These are phyloP conservation scores for Dryobotodes eremita DNA, from an alignment of 2,888 invertebrate species.

Conservation along the genomic window DNA sequence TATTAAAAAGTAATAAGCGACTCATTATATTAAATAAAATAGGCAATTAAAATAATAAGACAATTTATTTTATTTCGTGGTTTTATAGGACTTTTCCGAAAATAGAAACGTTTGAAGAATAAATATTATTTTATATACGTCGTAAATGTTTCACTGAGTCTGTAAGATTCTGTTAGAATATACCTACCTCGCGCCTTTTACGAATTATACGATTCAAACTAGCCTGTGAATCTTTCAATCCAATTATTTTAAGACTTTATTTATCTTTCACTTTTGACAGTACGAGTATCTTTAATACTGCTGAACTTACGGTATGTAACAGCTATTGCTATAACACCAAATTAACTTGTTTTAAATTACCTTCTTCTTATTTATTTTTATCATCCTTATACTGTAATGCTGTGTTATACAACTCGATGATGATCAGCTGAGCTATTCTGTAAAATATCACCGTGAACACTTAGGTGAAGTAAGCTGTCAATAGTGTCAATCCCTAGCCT, in stretches of 20 bases:
- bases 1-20: constrained; percentile 61
- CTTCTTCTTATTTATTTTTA: background rate
- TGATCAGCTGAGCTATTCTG: background rate
- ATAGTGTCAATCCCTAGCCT: background rate
- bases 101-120: constrained; percentile 10
- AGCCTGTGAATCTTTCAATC: background rate
- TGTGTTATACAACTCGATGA: background rate
- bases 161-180: background rate
- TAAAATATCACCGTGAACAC: background rate
- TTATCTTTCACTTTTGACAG: background rate
- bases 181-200: too few relatives aligned
- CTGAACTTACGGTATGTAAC: too few relatives aligned
- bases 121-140: constrained; percentile 1
- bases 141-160: background rate
- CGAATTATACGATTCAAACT: background rate
- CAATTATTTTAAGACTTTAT: background rate
- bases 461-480: background rate
- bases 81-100: constrained; percentile 25
- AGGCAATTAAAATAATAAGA: constrained; percentile 59
- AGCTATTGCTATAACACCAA: too few relatives aligned
- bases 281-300: background rate
- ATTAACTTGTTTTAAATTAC: background rate
- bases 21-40: constrained; percentile 63
- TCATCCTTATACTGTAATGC: too few relatives aligned
- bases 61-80: constrained; percentile 44